phyloP scores from a whole-genome alignment of 2,888 invertebrate genomes.

The Tyria jacobaeae region DNA sequence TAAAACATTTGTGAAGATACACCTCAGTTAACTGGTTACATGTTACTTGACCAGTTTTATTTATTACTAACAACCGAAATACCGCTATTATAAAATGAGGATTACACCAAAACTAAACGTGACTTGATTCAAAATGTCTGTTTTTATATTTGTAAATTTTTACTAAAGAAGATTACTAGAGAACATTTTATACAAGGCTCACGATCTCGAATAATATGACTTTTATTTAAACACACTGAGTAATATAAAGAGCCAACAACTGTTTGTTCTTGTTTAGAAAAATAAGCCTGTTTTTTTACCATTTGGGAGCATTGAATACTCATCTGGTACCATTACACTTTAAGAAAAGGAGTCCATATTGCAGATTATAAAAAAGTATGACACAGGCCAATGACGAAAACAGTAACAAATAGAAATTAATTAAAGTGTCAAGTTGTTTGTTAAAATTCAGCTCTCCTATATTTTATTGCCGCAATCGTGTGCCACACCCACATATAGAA shows the following conservation, averaged over 20 bases:
- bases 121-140: slow-evolving; percentile 39
- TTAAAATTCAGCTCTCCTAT: slow-evolving; percentile 28
- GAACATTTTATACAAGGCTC: slow-evolving; percentile 34
- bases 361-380: not conserved
- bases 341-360: not conserved
- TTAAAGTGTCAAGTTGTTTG: slow-evolving; percentile 23
- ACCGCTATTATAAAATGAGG: slow-evolving; percentile 25
- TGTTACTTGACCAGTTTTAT: slow-evolving; percentile 36
- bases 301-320: not conserved
- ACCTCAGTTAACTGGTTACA: slow-evolving; percentile 18
- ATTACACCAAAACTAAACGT: slow-evolving; percentile 47
- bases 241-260: not conserved
- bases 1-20: slow-evolving; percentile 24
- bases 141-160: slow-evolving; percentile 10
- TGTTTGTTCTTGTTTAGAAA: not conserved
- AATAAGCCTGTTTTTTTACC: not conserved
- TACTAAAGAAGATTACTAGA: slow-evolving; percentile 18
- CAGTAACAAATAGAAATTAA: slow-evolving; percentile 33
- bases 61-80: slow-evolving; percentile 41
- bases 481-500: slow-evolving; percentile 55
- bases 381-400: slow-evolving; percentile 3
- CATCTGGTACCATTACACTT: not conserved
- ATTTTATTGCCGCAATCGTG: slow-evolving; percentile 38
- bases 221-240: not conserved
- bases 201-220: slow-evolving; percentile 20